Evolutionary conservation across 2,113 vertebrate genomes (phyloP).

Genomic region (Heterotilapia buettikoferi): DNA sequence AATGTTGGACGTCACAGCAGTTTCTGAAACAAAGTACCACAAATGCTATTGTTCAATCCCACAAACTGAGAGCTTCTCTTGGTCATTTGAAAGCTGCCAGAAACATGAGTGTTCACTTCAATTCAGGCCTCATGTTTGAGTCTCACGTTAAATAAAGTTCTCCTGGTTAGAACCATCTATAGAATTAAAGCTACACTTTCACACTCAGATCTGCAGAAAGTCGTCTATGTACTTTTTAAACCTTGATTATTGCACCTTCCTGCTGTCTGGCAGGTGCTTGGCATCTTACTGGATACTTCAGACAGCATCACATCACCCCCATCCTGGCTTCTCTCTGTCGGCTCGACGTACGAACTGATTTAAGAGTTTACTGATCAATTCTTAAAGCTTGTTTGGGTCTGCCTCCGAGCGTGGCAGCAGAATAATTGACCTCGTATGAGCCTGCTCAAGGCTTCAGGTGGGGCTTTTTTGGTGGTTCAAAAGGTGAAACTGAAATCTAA

Average conservation of each 20-base stretch:
- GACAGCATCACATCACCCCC: neutral
- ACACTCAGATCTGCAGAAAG: neutral
- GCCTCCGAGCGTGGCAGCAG: accelerated
- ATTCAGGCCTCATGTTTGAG: neutral
- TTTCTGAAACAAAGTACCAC: neutral
- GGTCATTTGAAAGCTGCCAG: neutral
- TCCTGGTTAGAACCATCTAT: neutral
- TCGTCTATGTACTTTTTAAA: accelerated
- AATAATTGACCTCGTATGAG: neutral
- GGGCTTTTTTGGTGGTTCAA: neutral
- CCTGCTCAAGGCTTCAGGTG: neutral
- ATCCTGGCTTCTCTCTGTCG: neutral
- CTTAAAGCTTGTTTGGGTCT: neutral
- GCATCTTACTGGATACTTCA: neutral
- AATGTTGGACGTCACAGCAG: neutral
- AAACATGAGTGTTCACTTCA: neutral
- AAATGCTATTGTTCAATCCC: neutral
- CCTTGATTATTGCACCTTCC: neutral
- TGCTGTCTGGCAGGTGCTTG: neutral
- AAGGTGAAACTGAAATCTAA: neutral
- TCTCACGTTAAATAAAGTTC: neutral
- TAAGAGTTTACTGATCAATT: neutral
- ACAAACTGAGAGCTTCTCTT: neutral
- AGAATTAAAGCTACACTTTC: neutral
- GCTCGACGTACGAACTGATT: neutral